These are phyloP conservation scores for Eurytoma adleriae DNA, from an alignment of 2,888 invertebrate genomes.

Conservation along the genomic window DNA sequence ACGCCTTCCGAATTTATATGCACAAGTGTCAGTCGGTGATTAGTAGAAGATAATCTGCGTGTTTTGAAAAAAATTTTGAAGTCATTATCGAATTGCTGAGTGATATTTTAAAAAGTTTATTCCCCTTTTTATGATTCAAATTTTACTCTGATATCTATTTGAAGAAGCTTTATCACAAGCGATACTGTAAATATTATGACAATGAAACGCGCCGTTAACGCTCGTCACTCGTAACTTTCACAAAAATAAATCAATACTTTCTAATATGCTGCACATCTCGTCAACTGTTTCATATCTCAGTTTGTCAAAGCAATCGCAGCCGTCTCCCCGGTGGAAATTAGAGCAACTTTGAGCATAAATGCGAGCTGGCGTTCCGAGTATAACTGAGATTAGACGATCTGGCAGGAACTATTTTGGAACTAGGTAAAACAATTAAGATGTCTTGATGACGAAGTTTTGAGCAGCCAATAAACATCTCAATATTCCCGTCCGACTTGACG, in stretches of 20 bases:
- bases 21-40: background rate
- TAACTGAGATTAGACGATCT: background rate
- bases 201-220: background rate
- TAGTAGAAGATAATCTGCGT: too few relatives aligned
- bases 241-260: background rate
- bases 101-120: too few relatives aligned
- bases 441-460: too few relatives aligned
- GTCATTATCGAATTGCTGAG: too few relatives aligned
- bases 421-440: background rate
- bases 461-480: too few relatives aligned
- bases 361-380: too few relatives aligned
- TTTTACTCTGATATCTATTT: too few relatives aligned
- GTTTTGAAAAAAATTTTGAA: too few relatives aligned
- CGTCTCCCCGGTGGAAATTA: background rate
- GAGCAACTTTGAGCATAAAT: background rate
- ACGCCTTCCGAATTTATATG: background rate
- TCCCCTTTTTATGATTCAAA: too few relatives aligned
- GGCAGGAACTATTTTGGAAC: background rate
- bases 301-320: background rate
- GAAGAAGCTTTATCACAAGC: too few relatives aligned
- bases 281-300: background rate
- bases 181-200: too few relatives aligned
- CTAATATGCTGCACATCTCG: background rate
- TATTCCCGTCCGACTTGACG: too few relatives aligned
- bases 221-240: constrained; percentile 22